Evolutionary conservation across 2,888 invertebrate species (phyloP), one percentile per base, ranked within the genome.

Genomic region (Arenicola marina): DNA sequence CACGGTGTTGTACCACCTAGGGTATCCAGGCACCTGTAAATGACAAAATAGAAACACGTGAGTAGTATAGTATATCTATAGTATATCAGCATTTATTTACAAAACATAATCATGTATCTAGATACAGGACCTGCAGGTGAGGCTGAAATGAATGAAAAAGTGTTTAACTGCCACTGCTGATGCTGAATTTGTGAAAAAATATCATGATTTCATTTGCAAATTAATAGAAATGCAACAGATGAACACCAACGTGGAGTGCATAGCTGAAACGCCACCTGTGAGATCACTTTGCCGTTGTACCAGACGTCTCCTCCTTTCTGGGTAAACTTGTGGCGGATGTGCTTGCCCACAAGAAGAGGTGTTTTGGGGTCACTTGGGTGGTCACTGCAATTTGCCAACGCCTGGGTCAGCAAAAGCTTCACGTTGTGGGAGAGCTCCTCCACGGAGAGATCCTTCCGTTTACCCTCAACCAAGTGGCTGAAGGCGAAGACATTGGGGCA

Each of bases 271-370:
- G 21, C 24, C 11, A 55, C 55, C 33, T 55, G 55, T n/a, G 57
- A 57, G 4, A 57, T 44, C 21, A 57, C 45, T 45, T 44, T 46
- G 11, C 45, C 57, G 4, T 4, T 44, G 31, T 57, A 57, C 57
- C 57, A 57, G 4, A 4, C 29, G 18, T 57, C 46, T 1, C 24
- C n/a, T 21, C 29, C 38, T 4, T 45, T 45, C 11, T 45, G 15
- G 15, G n/a, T 18, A 45, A 57, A 45, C 29, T 29, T 45, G 28
- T 57, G 44, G 18, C 38, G 38, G 18, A 38, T 18, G 11, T 18
- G 38, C 18, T 18, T 11, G 18, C 38, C 38, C 11, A 38, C 38
- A 11, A 11, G 18, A 11, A 38, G 18, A 38, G 38, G 38, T 38
- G 38, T 38, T 11, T 38, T 18, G 11, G 38, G 11, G 38, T 38